Evolutionary conservation across 2,888 invertebrate species (phyloP).

Genomic region (Lasioglossum figueresi): DNA sequence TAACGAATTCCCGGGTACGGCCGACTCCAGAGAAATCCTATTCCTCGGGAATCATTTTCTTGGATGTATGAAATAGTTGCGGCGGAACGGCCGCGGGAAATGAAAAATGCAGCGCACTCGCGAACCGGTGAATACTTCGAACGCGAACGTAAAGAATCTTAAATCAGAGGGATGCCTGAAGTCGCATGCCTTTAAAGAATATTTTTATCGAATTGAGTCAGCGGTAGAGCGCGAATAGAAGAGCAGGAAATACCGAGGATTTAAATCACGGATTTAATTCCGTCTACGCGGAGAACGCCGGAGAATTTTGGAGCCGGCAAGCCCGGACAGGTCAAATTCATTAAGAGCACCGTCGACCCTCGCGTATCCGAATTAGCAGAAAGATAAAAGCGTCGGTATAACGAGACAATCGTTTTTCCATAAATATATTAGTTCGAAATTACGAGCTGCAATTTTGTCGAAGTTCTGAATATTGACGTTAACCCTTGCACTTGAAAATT

Average conservation of each 20-base stretch:
- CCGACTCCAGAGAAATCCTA: neutral
- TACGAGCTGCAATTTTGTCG: too few relatives aligned
- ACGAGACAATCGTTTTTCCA: neutral
- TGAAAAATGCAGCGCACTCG: neutral
- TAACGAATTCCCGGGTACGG: constrained; percentile 8
- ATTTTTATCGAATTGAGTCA: constrained; percentile 7
- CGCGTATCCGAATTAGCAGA: neutral
- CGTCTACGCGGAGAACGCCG: neutral
- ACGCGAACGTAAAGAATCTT: neutral
- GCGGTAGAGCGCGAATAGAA: neutral
- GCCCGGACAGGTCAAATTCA: neutral
- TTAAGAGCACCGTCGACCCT: neutral
- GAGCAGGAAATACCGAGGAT: neutral
- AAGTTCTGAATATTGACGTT: too few relatives aligned
- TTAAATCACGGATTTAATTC: constrained; percentile 7
- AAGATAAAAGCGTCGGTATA: neutral
- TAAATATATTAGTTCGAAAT: neutral
- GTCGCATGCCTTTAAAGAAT: neutral
- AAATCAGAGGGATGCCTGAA: neutral
- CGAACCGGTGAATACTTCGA: constrained; percentile 12
- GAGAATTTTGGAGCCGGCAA: neutral
- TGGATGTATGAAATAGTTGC: constrained; percentile 7
- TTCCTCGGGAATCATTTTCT: neutral
- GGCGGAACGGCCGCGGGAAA: neutral
- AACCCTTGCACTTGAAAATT: too few relatives aligned